A percentile compares a stretch with the other conserved stretches of the same genome.
Evolutionary conservation across 1,140 invertebrate species (phyloP).

Genomic region (Drosophila pachea): DNA sequence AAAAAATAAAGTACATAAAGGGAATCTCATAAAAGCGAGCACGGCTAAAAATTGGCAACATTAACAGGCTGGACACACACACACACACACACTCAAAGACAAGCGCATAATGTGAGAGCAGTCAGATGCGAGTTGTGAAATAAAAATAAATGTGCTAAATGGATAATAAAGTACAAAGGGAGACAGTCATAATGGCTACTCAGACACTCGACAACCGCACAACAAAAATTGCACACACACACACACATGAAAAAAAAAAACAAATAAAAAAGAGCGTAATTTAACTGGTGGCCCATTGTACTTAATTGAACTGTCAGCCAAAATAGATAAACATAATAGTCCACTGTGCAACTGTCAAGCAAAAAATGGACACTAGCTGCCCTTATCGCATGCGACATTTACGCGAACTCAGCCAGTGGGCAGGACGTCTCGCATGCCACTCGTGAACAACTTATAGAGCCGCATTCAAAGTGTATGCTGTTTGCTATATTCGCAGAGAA

Average conservation of each 20-base stretch:
- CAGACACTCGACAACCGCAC: conserved; percentile 42
- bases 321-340: conserved; percentile 71
- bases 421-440: neutral
- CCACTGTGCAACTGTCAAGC: conserved; percentile 22
- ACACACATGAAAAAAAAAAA: conserved; percentile 36
- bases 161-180: conserved; percentile 74
- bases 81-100: conserved; percentile 30
- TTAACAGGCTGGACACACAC: conserved; percentile 41
- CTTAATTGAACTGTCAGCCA: conserved; percentile 73
- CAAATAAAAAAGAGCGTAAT: conserved; percentile 53
- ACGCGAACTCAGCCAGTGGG: neutral
- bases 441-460: neutral
- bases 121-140: conserved; percentile 46
- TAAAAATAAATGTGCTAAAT: conserved; percentile 78
- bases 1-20: conserved; percentile 73
- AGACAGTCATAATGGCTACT: conserved; percentile 71
- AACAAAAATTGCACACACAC: conserved; percentile 37
- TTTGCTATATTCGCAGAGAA: too few relatives aligned
- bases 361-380: conserved; percentile 5
- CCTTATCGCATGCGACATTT: conserved; percentile 33
- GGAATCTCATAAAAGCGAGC: conserved; percentile 35
- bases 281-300: conserved; percentile 71
- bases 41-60: conserved; percentile 53
- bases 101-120: conserved; percentile 62
- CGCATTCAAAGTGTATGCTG: neutral